Evolutionary conservation across 2,888 invertebrate genomes (phyloP).

Genomic region (Tigriopus californicus): DNA sequence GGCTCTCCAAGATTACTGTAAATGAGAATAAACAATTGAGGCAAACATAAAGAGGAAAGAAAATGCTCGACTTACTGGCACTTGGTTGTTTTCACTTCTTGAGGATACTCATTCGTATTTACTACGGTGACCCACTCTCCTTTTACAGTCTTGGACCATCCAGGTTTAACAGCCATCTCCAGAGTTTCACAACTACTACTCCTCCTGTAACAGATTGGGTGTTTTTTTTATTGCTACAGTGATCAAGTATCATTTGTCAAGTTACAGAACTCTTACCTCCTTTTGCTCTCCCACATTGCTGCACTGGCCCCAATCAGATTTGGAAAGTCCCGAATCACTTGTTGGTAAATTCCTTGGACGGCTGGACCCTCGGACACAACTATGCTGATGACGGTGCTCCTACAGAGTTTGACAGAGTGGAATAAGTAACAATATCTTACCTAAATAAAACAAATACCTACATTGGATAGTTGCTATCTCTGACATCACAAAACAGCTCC

Average conservation of each 20-base stretch:
- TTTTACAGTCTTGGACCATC: background rate
- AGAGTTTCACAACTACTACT: background rate
- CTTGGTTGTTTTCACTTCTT: background rate
- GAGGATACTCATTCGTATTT: background rate
- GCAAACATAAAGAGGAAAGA: background rate
- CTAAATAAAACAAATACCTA: background rate
- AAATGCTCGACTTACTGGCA: background rate
- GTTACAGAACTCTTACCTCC: background rate
- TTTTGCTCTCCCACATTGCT: background rate
- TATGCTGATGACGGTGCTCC: background rate
- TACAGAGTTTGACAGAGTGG: no score
- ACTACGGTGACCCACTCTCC: background rate
- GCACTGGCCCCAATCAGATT: background rate
- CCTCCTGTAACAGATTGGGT: no score
- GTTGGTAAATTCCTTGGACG: background rate
- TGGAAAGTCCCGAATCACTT: background rate
- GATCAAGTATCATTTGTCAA: background rate
- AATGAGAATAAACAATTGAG: no score
- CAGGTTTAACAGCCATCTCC: background rate
- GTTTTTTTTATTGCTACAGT: no score
- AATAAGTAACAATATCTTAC: no score
- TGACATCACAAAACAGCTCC: background rate
- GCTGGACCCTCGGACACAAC: background rate
- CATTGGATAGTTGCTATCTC: background rate
- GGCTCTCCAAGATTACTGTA: no score